Base-by-base conservation (phyloP, 2,113 vertebrate genomes). In the Phrynosoma platyrhinos region DNA sequence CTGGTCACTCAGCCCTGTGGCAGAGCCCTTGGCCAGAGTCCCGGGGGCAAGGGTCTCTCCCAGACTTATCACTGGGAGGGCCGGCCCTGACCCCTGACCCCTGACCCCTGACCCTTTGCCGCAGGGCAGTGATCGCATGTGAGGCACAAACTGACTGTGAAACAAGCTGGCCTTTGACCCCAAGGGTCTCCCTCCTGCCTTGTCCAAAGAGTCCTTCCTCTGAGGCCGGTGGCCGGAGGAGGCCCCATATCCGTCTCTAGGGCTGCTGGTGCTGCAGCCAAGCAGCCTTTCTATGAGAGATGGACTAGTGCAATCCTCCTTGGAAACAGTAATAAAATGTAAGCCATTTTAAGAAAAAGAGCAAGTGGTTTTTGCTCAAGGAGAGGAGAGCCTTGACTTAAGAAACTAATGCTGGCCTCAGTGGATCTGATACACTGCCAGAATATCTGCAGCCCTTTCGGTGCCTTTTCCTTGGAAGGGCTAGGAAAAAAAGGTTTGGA, bases 151-250 rank as follows among this genome's bases (percentile, higher is more conserved):
- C 16, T 53, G 32, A 18, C 18, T 72, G 76, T 62, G 47, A 47
- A 42, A 80, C 76, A 52, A 79, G 88, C 83, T 32, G 36, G 5
- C 68, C 83, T 85, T 80, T 27, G 21, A 80, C 83, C 68, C n/a
- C 16, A 2, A 21, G 30, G 4, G 0, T 2, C 58, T 27, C 72
- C 76, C 8, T 62, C 53, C 27, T 0, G 52, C 7, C 68, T 20
- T 23, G 25, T 25, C 27, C 58, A 72, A 72, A 72, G 32, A 18
- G 47, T 13, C 32, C 52, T n/a, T 36, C 47, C 76, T 23, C 10
- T 47, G 47, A 5, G 47, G 47, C 47, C 7, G 47, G 47, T 47
- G 47, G 27, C 42, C 20, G 20, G 36, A 32, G 58, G 30, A 25
- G 42, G 32, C 9, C 4, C n/a, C 8, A 9, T 21, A 16, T 20